Conservation (phyloP, 1,140 invertebrate species). For the Berghia stephanieae region DNA sequence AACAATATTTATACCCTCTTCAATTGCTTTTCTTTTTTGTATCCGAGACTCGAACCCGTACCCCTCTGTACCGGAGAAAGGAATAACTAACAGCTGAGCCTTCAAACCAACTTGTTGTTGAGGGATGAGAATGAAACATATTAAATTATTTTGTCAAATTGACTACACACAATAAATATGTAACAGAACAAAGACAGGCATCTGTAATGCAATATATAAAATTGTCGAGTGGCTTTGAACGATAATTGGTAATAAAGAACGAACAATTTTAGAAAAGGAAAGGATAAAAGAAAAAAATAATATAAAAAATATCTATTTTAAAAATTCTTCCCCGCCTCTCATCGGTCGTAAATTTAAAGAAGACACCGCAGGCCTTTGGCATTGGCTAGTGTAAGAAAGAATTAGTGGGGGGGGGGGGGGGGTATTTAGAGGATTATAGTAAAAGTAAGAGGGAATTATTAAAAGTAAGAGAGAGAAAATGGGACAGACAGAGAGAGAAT, state of each 20-base stretch:
- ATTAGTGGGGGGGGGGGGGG: neutral
- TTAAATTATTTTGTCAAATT: too few relatives aligned
- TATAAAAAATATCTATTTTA: neutral
- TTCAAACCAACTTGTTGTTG: neutral
- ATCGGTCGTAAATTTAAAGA: neutral
- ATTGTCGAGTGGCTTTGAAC: too few relatives aligned
- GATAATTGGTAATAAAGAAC: too few relatives aligned
- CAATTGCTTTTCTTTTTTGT: too few relatives aligned
- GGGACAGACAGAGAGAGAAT: constrained; percentile 5
- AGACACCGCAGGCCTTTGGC: neutral
- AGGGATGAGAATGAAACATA: neutral
- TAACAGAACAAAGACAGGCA: too few relatives aligned
- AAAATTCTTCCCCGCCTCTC: neutral
- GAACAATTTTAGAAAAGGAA: too few relatives aligned
- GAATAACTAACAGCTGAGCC: neutral
- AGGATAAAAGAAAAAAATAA: neutral
- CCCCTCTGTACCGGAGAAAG: neutral
- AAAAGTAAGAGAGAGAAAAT: constrained; percentile 9
- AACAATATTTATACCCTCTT: too few relatives aligned
- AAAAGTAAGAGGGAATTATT: too few relatives aligned
- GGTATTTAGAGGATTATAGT: too few relatives aligned
- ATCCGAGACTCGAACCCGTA: too few relatives aligned
- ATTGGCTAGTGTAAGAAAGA: neutral
- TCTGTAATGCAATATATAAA: too few relatives aligned
- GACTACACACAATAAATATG: too few relatives aligned